phyloP scores from a whole-genome alignment of 1,140 invertebrate species.

The Lanistes nyassanus region DNA sequence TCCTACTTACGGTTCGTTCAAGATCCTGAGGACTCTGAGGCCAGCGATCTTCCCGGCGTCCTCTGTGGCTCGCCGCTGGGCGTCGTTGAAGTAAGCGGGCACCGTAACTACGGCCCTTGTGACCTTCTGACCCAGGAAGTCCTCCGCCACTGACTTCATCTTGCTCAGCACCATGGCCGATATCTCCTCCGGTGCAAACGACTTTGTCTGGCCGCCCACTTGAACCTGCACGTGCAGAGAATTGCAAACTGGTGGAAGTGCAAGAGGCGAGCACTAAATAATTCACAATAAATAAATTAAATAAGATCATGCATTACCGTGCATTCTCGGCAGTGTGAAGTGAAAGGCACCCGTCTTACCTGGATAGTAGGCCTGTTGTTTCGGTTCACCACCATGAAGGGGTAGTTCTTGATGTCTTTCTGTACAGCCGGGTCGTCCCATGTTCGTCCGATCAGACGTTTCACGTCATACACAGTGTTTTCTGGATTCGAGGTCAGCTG shows the following conservation, averaged over 20 bases:
- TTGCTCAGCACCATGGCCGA: slow-evolving; percentile 97
- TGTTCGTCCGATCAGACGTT: slow-evolving; percentile 94
- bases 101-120: slow-evolving; percentile 98
- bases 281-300: not conserved
- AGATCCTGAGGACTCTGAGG: slow-evolving; percentile 96
- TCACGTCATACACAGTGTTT: slow-evolving; percentile 96
- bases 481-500: slow-evolving; percentile 97
- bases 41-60: slow-evolving; percentile 82
- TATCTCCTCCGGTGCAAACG: slow-evolving; percentile 96
- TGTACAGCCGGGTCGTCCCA: slow-evolving; percentile 91
- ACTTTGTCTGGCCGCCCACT: slow-evolving; percentile 79
- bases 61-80: slow-evolving; percentile 96
- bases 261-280: not conserved
- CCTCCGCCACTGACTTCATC: slow-evolving; percentile 98
- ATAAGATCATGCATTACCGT: not conserved
- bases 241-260: not conserved
- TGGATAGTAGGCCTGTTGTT: slow-evolving; percentile 84
- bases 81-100: slow-evolving; percentile 98
- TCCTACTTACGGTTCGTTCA: slow-evolving; percentile 87
- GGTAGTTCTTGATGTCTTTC: slow-evolving; percentile 94
- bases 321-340: too few relatives aligned
- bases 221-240: slow-evolving; percentile 72
- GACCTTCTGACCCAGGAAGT: slow-evolving; percentile 93
- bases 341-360: slow-evolving; percentile 66
- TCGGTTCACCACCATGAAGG: slow-evolving; percentile 86